These are phyloP conservation scores for Neodon shergylaensis DNA, from an alignment of 2,113 vertebrate genomes.

Conservation along the genomic window DNA sequence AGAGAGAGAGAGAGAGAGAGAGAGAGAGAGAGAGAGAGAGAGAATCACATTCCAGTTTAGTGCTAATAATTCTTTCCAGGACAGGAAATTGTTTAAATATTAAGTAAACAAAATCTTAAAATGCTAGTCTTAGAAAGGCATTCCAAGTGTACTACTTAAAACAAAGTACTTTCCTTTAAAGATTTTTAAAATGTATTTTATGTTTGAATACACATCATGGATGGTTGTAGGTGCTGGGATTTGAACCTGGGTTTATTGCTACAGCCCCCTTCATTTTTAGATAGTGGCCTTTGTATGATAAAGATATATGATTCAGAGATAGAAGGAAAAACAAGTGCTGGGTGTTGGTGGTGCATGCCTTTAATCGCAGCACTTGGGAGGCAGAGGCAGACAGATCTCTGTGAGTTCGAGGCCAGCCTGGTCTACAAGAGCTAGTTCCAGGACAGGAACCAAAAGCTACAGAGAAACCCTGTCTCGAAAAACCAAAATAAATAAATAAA, in stretches of 20 bases:
- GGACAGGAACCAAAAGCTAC: no score
- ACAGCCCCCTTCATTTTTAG: not conserved
- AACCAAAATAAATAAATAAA: no score
- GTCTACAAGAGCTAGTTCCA: no score
- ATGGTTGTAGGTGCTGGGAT: not conserved
- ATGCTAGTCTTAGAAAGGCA: not conserved
- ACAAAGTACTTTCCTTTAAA: not conserved
- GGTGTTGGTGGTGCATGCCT: no score
- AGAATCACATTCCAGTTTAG: not conserved
- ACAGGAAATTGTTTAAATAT: constrained; percentile 38
- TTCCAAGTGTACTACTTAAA: not conserved
- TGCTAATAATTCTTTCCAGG: constrained; percentile 43
- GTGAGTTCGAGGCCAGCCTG: no score
- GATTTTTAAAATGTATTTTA: not conserved
- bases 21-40: no score
- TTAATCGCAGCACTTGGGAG: no score
- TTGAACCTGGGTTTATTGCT: not conserved
- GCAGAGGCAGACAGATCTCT: no score
- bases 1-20: no score
- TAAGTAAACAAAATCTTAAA: constrained; percentile 32
- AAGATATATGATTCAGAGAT: not conserved
- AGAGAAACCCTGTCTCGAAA: no score
- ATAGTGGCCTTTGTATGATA: not conserved
- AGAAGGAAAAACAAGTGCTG: constrained; percentile 29
- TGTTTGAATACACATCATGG: not conserved